Conservation (phyloP, 1,140 invertebrate species). For the Hycleus phaleratus region DNA sequence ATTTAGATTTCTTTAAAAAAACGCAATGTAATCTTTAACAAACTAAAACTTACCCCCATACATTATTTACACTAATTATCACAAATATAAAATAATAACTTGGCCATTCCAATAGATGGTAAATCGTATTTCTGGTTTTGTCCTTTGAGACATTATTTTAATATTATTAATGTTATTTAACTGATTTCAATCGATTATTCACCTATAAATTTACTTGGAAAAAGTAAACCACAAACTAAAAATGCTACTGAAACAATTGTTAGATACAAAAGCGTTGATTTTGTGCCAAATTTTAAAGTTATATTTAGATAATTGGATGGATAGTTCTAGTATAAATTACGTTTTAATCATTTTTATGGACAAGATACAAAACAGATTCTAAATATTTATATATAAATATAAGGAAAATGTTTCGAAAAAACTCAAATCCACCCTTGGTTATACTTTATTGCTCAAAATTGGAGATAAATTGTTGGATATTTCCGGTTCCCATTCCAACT, state of each 20-base stretch:
- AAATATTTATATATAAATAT: no score
- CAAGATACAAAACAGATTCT: no score
- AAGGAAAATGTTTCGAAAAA: no score
- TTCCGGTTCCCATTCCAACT: no score
- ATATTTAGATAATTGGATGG: not conserved
- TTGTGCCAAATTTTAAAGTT: not conserved
- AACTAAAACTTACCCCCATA: not conserved
- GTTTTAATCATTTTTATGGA: constrained; percentile 1
- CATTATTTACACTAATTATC: not conserved
- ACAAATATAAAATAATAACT: constrained; percentile 38
- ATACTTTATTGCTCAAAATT: no score
- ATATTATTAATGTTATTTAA: not conserved
- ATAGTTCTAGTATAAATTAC: not conserved
- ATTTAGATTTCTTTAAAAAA: not conserved
- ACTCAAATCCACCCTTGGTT: no score
- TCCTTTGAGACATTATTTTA: constrained; percentile 43
- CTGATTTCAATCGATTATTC: no score
- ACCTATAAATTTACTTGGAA: no score
- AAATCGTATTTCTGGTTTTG: constrained; percentile 47
- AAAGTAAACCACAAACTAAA: not conserved
- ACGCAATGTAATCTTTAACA: not conserved
- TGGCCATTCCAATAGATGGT: constrained; percentile 49
- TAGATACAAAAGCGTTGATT: constrained; percentile 1
- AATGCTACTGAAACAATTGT: constrained; percentile 2
- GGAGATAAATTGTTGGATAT: no score